These are phyloP conservation scores for Oryzaephilus surinamensis DNA, from an alignment of 1,140 invertebrate species.

Conservation along the genomic window DNA sequence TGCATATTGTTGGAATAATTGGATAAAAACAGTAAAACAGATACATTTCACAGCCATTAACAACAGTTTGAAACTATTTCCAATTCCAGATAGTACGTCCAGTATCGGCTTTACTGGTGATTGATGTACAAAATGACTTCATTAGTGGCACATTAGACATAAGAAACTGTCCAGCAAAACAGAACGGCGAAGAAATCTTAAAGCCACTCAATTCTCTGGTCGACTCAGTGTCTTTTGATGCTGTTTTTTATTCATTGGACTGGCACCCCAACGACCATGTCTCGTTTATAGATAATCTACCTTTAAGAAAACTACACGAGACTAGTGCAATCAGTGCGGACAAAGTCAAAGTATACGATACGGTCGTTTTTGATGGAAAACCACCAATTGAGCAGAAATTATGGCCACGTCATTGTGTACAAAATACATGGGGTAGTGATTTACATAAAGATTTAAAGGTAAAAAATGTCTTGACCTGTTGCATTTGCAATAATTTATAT, in stretches of 20 bases:
- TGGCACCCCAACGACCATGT: constrained; percentile 77
- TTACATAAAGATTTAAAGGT: constrained; percentile 50
- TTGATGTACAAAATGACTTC: constrained; percentile 82
- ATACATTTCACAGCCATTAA: not conserved
- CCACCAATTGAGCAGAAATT: constrained; percentile 49
- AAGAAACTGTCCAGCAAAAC: constrained; percentile 50
- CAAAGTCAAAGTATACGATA: constrained; percentile 55
- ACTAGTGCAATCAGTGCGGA: constrained; percentile 38
- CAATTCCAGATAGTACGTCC: constrained; percentile 36
- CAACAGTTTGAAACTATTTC: not conserved
- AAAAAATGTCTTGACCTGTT: no score
- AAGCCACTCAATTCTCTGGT: constrained; percentile 62
- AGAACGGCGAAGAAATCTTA: constrained; percentile 52
- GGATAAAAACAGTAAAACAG: constrained; percentile 35
- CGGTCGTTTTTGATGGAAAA: constrained; percentile 55
- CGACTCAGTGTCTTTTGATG: constrained; percentile 51
- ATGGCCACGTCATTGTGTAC: constrained; percentile 73
- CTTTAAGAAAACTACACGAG: constrained; percentile 41
- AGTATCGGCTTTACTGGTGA: constrained; percentile 54
- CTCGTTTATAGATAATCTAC: constrained; percentile 64
- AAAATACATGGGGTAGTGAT: constrained; percentile 61
- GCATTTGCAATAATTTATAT: not conserved
- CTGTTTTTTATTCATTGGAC: constrained; percentile 64
- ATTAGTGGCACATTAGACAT: constrained; percentile 64
- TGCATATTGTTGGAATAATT: constrained; percentile 35